Evolutionary conservation across 2,113 vertebrate species (phyloP).

Genomic region (Platysteira castanea): DNA sequence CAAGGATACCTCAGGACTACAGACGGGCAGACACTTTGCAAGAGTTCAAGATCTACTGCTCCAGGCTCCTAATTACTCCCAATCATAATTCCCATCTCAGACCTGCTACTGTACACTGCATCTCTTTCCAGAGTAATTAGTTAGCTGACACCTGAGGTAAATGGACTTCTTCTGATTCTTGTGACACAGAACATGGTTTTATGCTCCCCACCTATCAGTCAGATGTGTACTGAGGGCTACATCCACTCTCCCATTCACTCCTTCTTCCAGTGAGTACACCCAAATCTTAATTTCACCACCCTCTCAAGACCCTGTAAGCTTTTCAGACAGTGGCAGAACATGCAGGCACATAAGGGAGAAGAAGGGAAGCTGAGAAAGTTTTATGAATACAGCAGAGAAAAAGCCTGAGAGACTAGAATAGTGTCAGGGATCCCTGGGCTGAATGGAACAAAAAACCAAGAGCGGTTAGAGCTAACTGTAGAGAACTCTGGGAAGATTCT

Average conservation of each 20-base stretch:
- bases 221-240: not conserved
- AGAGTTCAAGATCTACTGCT: not conserved
- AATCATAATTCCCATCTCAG: not conserved
- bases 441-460: not conserved
- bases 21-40: not conserved
- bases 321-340: not conserved
- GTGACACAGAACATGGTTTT: not conserved
- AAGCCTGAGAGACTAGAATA: not conserved
- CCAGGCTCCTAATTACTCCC: not conserved
- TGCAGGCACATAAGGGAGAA: not conserved
- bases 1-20: not conserved
- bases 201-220: fast-evolving
- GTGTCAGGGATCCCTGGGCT: not conserved
- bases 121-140: not conserved
- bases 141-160: not conserved
- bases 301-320: not conserved
- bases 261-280: not conserved
- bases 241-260: not conserved
- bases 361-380: not conserved
- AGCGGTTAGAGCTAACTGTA: not conserved
- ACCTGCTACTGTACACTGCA: not conserved
- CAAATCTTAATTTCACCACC: not conserved
- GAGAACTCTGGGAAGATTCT: not conserved
- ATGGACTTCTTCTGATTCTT: not conserved
- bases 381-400: not conserved